phyloP scores from a whole-genome alignment of 2,797 vertebrate species.

The Microhierax caerulescens region DNA sequence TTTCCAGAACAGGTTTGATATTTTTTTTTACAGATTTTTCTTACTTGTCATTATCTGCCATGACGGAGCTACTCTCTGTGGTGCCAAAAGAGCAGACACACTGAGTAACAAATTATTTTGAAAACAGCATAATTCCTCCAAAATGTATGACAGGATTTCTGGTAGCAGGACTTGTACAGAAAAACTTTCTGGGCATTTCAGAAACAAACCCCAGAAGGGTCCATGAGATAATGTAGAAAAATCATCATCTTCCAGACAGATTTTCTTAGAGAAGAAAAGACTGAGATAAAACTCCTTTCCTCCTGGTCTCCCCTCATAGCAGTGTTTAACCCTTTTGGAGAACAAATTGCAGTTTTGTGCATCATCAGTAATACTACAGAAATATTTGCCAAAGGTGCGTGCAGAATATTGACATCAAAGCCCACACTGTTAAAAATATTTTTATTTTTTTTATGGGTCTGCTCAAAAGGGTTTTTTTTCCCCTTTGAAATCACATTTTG shows the following conservation, averaged over 20 bases:
- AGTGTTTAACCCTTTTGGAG: neutral
- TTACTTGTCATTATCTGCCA: neutral
- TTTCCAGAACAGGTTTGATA: neutral
- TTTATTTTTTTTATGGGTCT: neutral
- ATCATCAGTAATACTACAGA: neutral
- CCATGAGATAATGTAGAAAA: neutral
- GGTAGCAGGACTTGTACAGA: neutral
- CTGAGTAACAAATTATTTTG: neutral
- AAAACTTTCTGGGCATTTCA: neutral
- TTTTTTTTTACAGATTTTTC: neutral
- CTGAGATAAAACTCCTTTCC: neutral
- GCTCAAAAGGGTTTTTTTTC: neutral
- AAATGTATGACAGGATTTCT: neutral
- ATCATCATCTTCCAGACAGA: neutral
- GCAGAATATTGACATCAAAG: neutral
- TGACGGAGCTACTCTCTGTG: neutral
- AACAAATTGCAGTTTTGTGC: neutral
- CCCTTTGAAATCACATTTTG: neutral
- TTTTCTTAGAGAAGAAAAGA: neutral
- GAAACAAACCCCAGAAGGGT: neutral
- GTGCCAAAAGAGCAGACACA: neutral
- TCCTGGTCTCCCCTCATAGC: neutral
- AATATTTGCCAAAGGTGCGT: neutral
- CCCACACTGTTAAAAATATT: neutral
- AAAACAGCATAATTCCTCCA: neutral